A percentile compares a stretch with the other conserved stretches of the same genome.
Conservation (phyloP, 2,797 vertebrate genomes). For the Macropus fuliginosus region DNA sequence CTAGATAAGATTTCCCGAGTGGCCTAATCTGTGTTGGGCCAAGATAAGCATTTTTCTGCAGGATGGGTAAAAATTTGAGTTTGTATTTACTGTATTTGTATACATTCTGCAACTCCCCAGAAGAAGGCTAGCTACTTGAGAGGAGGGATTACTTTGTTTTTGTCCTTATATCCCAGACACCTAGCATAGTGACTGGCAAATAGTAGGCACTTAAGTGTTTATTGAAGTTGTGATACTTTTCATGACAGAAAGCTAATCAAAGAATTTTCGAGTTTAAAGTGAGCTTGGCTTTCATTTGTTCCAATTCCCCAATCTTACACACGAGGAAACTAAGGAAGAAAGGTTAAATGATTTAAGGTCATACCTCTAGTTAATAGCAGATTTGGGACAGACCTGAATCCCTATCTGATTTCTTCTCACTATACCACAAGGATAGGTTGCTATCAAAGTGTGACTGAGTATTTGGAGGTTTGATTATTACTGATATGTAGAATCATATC, state of each 20-base stretch:
- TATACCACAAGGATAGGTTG: neutral
- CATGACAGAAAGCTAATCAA: neutral
- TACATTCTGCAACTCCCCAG: neutral
- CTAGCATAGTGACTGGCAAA: neutral
- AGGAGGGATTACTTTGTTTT: neutral
- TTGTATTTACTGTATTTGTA: neutral
- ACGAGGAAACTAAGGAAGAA: slow-evolving; percentile 2
- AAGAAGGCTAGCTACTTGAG: neutral
- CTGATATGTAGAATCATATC: neutral
- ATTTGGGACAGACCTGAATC: neutral
- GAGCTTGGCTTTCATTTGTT: neutral
- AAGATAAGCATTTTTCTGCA: slow-evolving; percentile 45
- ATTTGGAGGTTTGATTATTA: neutral
- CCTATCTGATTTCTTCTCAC: neutral
- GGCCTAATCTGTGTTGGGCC: slow-evolving; percentile 26
- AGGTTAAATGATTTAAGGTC: neutral
- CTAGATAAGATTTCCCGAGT: slow-evolving; percentile 29
- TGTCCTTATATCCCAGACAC: neutral
- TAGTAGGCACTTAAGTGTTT: neutral
- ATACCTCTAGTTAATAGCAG: slow-evolving; percentile 1
- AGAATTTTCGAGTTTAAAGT: neutral
- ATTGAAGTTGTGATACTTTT: neutral
- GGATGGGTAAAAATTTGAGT: slow-evolving; percentile 52
- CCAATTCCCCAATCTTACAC: neutral
- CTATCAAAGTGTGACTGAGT: slow-evolving; percentile 17